Evolutionary conservation across 2,113 vertebrate genomes (phyloP), one percentile per base, ranked within the genome.

Genomic region (Burhinus oedicnemus): DNA sequence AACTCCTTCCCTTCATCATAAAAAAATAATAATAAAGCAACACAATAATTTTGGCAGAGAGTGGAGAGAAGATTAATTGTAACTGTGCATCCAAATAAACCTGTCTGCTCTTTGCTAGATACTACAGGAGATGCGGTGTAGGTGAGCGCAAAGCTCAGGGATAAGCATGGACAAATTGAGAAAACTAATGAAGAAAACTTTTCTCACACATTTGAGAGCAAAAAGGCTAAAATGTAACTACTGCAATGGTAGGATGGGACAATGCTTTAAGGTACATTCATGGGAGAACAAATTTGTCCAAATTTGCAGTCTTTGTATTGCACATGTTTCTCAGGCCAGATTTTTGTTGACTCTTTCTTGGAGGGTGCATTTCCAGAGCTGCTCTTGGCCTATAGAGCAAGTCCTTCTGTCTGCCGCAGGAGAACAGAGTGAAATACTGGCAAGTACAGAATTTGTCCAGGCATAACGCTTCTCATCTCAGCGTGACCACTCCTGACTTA

Each of bases 401-500:
- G 29, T 71, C 9, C 19, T 86, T 32, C 58, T 36, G 9, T 51
- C 44, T 4, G 5, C 44, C 69, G 38, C 71, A 68, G 25, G 36
- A 81, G 47, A 81, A 36, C 6, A 22, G 40, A 32, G 18, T 12
- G 17, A 49, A 76, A 68, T 26, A 68, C 57, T 26, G 23, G 12
- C n/a, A 87, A 87, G 78, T 30, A 70, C 44, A 54, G 34, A 44
- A 42, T 54, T 72, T 57, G 5, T 49, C 79, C n/a, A 26, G 20
- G 5, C 36, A 9, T 20, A 90, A 42, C 17, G 83, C 27, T 79
- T 76, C 36, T 58, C 40, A 20, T 12, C 25, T 85, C 15, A n/a
- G 14, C 0, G 0, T 36, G 51, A 49, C 18, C 10, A 12, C 23
- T 71, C 30, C 25, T 76, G 70, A 54, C 20, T 61, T 42, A 32